These are phyloP conservation scores for Zoanthus sansibaricus DNA, from an alignment of 92 coral and sea anemone genomes.

Conservation along the genomic window DNA sequence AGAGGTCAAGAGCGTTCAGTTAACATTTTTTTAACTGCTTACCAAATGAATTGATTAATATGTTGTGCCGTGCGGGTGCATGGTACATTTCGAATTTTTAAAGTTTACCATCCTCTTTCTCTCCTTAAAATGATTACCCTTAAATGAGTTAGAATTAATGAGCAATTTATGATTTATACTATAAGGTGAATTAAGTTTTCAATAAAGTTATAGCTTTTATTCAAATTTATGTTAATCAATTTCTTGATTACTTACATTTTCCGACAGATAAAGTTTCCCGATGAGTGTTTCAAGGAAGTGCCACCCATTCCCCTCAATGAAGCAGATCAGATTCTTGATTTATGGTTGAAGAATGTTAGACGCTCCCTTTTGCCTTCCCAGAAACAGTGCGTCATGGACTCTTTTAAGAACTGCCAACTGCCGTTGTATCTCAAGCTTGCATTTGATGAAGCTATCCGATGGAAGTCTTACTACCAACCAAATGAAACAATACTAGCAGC, in stretches of 20 bases:
- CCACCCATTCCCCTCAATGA: slow-evolving; percentile 85
- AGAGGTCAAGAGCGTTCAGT: no score
- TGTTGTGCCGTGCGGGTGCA: no score
- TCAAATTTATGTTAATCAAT: no score
- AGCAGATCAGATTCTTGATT: slow-evolving; percentile 88
- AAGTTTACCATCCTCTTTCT: no score
- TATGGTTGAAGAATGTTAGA: slow-evolving; percentile 81
- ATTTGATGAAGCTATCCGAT: slow-evolving; percentile 92
- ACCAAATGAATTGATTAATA: no score
- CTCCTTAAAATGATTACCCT: no score
- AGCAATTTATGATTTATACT: no score
- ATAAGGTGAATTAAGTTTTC: no score
- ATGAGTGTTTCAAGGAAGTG: slow-evolving; percentile 78
- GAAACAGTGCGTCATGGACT: slow-evolving; percentile 71
- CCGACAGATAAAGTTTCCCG: slow-evolving; percentile 74
- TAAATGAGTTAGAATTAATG: no score
- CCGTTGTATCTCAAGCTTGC: slow-evolving; percentile 94
- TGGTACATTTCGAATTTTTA: no score
- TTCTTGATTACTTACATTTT: background rate
- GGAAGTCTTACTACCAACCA: slow-evolving; percentile 92
- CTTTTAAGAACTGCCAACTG: slow-evolving; percentile 85
- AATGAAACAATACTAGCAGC: slow-evolving; percentile 73
- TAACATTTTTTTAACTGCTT: no score
- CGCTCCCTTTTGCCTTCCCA: slow-evolving; percentile 81
- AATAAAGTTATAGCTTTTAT: no score